Evolutionary conservation across 2,888 invertebrate species (phyloP), one percentile per base, ranked within the genome.

Genomic region (Troides aeacus): DNA sequence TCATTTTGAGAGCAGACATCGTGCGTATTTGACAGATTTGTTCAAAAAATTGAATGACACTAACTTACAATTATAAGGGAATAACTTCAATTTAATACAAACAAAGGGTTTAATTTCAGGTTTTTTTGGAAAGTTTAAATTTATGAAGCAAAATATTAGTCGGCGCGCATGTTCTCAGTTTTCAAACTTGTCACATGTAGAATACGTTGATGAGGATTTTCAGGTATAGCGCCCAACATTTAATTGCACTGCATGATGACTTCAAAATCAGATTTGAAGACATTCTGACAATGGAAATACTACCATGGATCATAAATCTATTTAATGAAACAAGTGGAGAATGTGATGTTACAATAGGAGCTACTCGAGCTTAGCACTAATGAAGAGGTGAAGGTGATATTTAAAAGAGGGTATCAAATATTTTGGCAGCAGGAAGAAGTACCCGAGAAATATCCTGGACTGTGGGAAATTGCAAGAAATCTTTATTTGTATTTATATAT

Each of bases 131-230:
- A 56, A 56, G 18, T 56, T 56, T 2, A 56, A 56, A 56, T 17
- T 68, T 74, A 74, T 72, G 73, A 74, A 74, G 70, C 72, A 73
- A 73, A 72, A 70, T 46, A 57, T 70, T 62, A 53, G 70, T n/a
- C 59, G 58, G 58, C 56, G 69, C 46, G 64, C 60, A 62, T 67
- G 57, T 62, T n/a, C 2, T 4, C 53, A 6, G 12, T 58, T 58
- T 58, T 58, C 23, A 24, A 58, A 58, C 21, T 58, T 58, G 58
- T 58, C 7, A 5, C 23, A 58, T 4, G 21, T 58, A 58, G 58
- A 58, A 5, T n/a, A 6, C 58, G 1, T 24, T 58, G 23, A 58
- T 24, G 58, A 58, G 6, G 21, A 58, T 58, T 1, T 23, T 58
- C 23, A 23, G 23, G 2, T 23, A 58, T 58, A 58, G n/a, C 58